These are phyloP conservation scores for Rhamnusium bicolor DNA, from an alignment of 2,888 invertebrate genomes.

Conservation along the genomic window DNA sequence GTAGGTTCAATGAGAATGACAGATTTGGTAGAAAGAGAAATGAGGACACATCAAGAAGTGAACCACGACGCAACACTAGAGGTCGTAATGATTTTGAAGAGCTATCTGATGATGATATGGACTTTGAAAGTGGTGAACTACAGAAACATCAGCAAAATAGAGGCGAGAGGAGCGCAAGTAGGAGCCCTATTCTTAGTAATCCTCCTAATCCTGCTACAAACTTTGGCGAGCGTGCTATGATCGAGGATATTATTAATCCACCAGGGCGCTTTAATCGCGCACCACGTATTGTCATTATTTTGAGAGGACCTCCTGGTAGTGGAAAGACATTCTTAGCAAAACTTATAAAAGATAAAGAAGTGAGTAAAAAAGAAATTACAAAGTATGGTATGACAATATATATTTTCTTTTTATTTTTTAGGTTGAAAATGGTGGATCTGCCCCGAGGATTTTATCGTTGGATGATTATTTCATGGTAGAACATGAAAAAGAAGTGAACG, in stretches of 20 bases:
- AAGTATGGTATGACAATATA: neutral
- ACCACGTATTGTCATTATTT: slow-evolving; percentile 85
- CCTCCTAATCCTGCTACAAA: slow-evolving; percentile 45
- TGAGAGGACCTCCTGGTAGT: slow-evolving; percentile 95
- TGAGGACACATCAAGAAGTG: neutral
- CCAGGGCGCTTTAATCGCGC: slow-evolving; percentile 89
- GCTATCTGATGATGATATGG: slow-evolving; percentile 55
- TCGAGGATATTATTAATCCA: slow-evolving; percentile 87
- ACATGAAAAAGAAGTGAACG: slow-evolving; percentile 81
- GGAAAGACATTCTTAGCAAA: slow-evolving; percentile 94
- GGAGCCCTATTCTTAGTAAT: slow-evolving; percentile 47
- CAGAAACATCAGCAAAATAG: slow-evolving; percentile 36
- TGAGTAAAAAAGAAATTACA: slow-evolving; percentile 57
- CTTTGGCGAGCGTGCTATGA: slow-evolving; percentile 61
- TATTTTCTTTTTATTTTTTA: slow-evolving; percentile 47
- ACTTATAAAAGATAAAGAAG: slow-evolving; percentile 86
- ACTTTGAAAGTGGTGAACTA: slow-evolving; percentile 46
- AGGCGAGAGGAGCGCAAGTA: slow-evolving; percentile 31
- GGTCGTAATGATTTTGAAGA: slow-evolving; percentile 53
- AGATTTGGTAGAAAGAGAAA: neutral
- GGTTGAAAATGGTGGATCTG: slow-evolving; percentile 88
- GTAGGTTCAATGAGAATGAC: neutral
- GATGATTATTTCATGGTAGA: slow-evolving; percentile 97
- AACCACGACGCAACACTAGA: neutral
- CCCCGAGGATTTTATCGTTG: slow-evolving; percentile 92